Evolutionary conservation across 1,140 invertebrate species (phyloP), one percentile per base, ranked within the genome.

Genomic region (Amyelois transitella): DNA sequence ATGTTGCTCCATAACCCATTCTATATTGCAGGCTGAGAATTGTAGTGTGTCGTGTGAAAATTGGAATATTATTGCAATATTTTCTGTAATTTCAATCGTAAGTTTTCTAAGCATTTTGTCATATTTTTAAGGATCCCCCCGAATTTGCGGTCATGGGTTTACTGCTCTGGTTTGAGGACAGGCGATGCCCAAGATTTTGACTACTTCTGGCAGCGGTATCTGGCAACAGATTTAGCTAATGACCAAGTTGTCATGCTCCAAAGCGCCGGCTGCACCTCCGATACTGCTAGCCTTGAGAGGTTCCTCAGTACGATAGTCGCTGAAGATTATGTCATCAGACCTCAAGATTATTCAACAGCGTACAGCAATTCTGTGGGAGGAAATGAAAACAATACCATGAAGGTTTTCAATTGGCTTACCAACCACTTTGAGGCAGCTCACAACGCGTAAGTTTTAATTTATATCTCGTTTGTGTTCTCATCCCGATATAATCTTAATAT

Each of bases 71-170:
- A n/a, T n/a, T n/a, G n/a, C n/a, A n/a, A n/a, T n/a, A n/a, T n/a
- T n/a, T n/a, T n/a, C n/a, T n/a, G n/a, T n/a, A n/a, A n/a, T n/a
- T n/a, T n/a, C n/a, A n/a, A n/a, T n/a, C n/a, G n/a, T n/a, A n/a
- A n/a, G n/a, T n/a, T n/a, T n/a, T n/a, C n/a, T n/a, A n/a, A n/a
- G n/a, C n/a, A n/a, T 38, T 14, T 38, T 1, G 3, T 14, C 17
- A 14, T 2, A 25, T 17, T 20, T 72, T 77, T 47, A 51, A 90
- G 89, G 20, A 71, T 91, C 17, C 83, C 88, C 19, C 78, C 89
- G 20, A 91, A 92, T 61, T 81, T 91, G 64, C 89, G 90, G 22
- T 85, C 86, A 18, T 89, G 89, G 55, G 90, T 92, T 6, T 92
- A 92, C 72, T 92, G 91, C 66, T 81, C 74, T 43, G 90, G 85